Evolutionary conservation across 1,140 invertebrate genomes (phyloP).

Genomic region (Drosophila subpulchrella): DNA sequence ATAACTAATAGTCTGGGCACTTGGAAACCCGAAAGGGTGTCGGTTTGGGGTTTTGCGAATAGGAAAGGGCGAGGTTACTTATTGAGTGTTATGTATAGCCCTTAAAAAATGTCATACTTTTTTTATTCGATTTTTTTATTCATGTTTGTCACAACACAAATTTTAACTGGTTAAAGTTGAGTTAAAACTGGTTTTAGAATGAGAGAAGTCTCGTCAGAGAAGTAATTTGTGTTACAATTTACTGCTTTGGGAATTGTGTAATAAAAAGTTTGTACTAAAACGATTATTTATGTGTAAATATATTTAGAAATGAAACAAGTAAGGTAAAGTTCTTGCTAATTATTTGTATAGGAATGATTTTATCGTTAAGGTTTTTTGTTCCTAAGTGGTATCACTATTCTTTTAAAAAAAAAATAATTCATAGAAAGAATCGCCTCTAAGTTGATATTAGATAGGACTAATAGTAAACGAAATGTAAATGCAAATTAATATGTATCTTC

Average conservation of each 20-base stretch:
- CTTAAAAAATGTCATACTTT: constrained; percentile 29
- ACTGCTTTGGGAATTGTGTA: constrained; percentile 32
- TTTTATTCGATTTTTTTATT: constrained; percentile 53
- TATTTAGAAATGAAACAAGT: too few species aligned
- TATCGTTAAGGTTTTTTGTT: too few species aligned
- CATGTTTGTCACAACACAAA: constrained; percentile 69
- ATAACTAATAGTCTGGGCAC: constrained; percentile 67
- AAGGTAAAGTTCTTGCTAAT: too few species aligned
- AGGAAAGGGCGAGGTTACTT: constrained; percentile 10
- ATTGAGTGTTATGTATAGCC: constrained; percentile 39
- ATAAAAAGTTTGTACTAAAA: neutral
- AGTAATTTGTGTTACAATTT: constrained; percentile 23
- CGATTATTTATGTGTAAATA: too few species aligned
- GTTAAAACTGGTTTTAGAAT: constrained; percentile 37
- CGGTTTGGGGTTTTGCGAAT: constrained; percentile 5
- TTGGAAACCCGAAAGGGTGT: constrained; percentile 51
- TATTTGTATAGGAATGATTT: too few species aligned
- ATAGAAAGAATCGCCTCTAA: too few species aligned
- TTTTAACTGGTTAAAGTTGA: constrained; percentile 45
- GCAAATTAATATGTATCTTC: too few species aligned
- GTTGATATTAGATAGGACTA: too few species aligned
- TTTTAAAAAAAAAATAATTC: too few species aligned
- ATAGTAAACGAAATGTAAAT: too few species aligned
- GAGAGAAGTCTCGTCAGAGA: neutral
- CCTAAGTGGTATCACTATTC: too few species aligned